Base-by-base conservation (phyloP, 2,888 invertebrate genomes). In the Rhopalosiphum nymphaeae region DNA sequence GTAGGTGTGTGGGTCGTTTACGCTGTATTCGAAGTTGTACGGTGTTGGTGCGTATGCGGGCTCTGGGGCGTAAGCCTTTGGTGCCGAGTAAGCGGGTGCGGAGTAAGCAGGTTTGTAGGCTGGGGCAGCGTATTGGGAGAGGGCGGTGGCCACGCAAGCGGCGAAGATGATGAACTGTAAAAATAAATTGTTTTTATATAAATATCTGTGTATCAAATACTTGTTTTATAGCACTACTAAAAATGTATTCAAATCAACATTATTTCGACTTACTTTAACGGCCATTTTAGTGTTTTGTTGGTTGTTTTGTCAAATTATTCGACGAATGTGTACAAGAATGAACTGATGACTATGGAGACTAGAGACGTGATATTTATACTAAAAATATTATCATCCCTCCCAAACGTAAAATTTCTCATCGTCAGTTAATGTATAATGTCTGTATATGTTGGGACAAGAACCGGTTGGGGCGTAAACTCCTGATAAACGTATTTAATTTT, bases 41-140 rank as follows among this genome's bases (percentile, higher is more conserved):
- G 95, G 95, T 88, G 95, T 94, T 3, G 96, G 95, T 95, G 93
- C 95, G 89, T 95, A 95, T 93, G 95, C 95, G 42, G 96, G 95
- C 89, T 95, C 95, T 92, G 88, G 78, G 25, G 85, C 53, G 94
- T 87, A 94, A 94, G 85, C 95, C 94, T 95, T 90, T 95, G 95
- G 95, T 53, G 95, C 95, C 0, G 85, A 85, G 42, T 85, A 85
- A 44, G 85, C 67, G 13, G 67, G 67, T n/a, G 67, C 67, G 1
- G 67, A 67, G 67, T 67, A 85, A 42, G 85, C 85, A 9, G 85
- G 85, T n/a, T 95, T 95, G 95, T 96, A 96, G 49, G 95, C 95
- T 86, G 95, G 95, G 67, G 95, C 94, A 4, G 85, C n/a, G n/a
- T 67, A 67, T 13, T 67, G 67, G 16, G 67, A n/a, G 16, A 67